Evolutionary conservation across 2,888 invertebrate species (phyloP).

Genomic region (Rhogogaster chlorosoma): DNA sequence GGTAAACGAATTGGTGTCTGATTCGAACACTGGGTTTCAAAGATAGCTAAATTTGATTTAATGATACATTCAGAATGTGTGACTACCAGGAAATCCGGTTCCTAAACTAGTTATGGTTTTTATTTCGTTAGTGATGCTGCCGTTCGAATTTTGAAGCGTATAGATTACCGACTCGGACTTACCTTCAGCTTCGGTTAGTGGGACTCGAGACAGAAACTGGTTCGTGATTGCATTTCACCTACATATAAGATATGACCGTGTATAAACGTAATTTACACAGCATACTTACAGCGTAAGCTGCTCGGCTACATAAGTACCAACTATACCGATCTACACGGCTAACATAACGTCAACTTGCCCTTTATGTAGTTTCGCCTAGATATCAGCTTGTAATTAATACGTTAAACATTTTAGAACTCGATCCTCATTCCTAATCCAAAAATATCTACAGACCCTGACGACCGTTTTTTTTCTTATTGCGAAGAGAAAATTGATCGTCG

Average conservation of each 20-base stretch:
- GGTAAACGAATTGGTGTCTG: not conserved
- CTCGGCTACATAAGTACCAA: not conserved
- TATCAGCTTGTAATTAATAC: not conserved
- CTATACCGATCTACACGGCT: not conserved
- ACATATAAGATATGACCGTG: not conserved
- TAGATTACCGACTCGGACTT: constrained; percentile 1
- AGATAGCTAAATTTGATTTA: constrained; percentile 1
- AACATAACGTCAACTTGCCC: not conserved
- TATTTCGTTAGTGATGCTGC: not conserved
- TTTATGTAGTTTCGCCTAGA: not conserved
- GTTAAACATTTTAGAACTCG: not conserved
- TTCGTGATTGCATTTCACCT: constrained; percentile 34
- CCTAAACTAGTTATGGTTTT: not conserved
- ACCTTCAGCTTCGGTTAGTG: constrained; percentile 28
- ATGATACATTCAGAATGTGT: not conserved
- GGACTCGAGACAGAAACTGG: constrained; percentile 16
- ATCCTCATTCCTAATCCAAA: too few species aligned
- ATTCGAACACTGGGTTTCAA: not conserved
- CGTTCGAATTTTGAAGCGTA: not conserved
- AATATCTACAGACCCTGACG: too few species aligned
- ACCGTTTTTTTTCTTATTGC: not conserved
- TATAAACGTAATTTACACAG: not conserved
- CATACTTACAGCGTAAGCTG: not conserved
- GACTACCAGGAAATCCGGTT: not conserved
- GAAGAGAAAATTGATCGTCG: not conserved